Evolutionary conservation across 2,797 vertebrate genomes (phyloP).

Genomic region (Enteromius unitaeniatus): DNA sequence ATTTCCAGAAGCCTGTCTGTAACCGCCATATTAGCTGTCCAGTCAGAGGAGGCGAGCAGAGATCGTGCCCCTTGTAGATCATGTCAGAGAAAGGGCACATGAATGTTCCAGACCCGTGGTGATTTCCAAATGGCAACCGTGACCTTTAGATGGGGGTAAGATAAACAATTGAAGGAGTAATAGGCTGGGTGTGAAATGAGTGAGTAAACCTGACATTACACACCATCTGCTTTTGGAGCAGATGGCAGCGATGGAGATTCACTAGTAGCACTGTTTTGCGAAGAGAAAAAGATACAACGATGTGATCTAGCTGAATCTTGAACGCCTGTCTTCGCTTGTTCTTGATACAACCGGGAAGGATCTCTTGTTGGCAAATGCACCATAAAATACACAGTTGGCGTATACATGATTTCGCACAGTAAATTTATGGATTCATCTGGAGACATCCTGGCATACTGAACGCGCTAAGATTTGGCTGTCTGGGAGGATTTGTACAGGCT

Average conservation of each 20-base stretch:
- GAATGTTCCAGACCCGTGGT: constrained; percentile 73
- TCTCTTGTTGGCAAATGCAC: constrained; percentile 19
- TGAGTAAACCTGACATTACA: constrained; percentile 75
- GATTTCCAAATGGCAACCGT: constrained; percentile 76
- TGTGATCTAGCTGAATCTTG: constrained; percentile 43
- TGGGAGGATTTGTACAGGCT: constrained; percentile 24
- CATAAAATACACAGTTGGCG: constrained; percentile 30
- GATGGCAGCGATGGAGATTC: constrained; percentile 46
- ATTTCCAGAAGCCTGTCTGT: constrained; percentile 65
- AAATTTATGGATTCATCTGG: constrained; percentile 28
- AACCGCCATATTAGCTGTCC: constrained; percentile 75
- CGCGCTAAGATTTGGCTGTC: constrained; percentile 22
- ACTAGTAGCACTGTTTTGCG: constrained; percentile 33
- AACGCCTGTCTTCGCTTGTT: constrained; percentile 34
- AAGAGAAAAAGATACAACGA: constrained; percentile 37
- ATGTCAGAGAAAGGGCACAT: constrained; percentile 74
- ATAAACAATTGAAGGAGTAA: constrained; percentile 73
- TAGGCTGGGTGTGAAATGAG: constrained; percentile 73
- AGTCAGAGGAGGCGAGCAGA: constrained; percentile 76
- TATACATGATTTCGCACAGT: constrained; percentile 23
- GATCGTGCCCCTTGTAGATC: constrained; percentile 68
- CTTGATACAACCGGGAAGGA: constrained; percentile 31
- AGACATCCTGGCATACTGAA: constrained; percentile 1
- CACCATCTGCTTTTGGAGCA: constrained; percentile 75
- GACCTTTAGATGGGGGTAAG: constrained; percentile 78